Evolutionary conservation across 2,888 invertebrate genomes (phyloP).

Genomic region (Agapetus fuscipes): DNA sequence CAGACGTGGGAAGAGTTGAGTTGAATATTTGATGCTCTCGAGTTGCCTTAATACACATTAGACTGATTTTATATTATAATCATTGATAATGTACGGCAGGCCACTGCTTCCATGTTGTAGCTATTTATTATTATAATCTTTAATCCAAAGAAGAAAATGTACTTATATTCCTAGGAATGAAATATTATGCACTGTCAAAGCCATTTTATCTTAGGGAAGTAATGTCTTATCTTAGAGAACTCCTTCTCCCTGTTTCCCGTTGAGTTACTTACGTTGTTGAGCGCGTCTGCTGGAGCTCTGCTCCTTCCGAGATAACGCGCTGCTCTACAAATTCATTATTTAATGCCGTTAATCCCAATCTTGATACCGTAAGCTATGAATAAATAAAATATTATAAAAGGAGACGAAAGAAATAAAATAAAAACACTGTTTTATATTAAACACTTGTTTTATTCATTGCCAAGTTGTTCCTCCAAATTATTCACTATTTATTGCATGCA

Average conservation of each 20-base stretch:
- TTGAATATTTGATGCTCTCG: conserved; percentile 30
- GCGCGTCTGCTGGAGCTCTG: too few relatives aligned
- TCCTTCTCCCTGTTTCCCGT: too few relatives aligned
- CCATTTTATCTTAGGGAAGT: neutral
- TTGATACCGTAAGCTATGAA: conserved; percentile 17
- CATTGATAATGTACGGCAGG: conserved; percentile 19
- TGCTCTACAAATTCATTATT: conserved; percentile 7
- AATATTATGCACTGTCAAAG: conserved; percentile 9
- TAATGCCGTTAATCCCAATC: conserved; percentile 9
- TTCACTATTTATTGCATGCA: conserved; percentile 2
- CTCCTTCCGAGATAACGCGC: too few relatives aligned
- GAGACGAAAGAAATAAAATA: conserved; percentile 18
- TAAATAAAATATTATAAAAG: conserved; percentile 13
- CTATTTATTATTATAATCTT: conserved; percentile 9
- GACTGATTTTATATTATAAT: conserved; percentile 50
- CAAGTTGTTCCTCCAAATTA: conserved; percentile 2
- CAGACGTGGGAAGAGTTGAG: conserved; percentile 13
- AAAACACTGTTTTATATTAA: conserved; percentile 19
- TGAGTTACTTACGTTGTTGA: too few relatives aligned
- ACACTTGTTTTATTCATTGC: conserved; percentile 5
- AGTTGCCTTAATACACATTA: conserved; percentile 58
- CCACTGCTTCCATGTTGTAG: conserved; percentile 12
- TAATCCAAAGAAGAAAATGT: conserved; percentile 24
- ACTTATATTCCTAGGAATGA: conserved; percentile 27
- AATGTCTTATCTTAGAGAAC: too few relatives aligned